Percentiles rank a stretch among this genome's conserved stretches.
Evolutionary conservation across 2,113 vertebrate species (phyloP).

Genomic region (Aix galericulata): DNA sequence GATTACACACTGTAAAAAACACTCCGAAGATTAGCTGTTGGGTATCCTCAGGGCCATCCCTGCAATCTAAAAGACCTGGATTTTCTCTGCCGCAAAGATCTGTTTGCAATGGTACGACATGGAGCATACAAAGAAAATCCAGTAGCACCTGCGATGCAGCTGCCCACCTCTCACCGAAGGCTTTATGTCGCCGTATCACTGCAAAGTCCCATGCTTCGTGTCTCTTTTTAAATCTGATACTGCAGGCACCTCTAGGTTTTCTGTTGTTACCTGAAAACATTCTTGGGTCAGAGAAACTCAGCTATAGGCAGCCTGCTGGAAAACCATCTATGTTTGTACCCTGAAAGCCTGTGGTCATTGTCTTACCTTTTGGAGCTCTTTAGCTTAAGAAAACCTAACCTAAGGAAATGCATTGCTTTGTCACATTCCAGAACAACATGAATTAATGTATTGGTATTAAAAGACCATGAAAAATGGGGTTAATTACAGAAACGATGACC

Average conservation of each 20-base stretch:
- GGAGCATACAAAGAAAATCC: background rate
- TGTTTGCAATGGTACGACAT: background rate
- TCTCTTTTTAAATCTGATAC: background rate
- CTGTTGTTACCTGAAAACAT: background rate
- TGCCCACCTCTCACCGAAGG: background rate
- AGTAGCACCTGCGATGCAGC: background rate
- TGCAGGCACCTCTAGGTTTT: background rate
- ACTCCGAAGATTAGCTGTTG: background rate
- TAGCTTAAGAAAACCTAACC: background rate
- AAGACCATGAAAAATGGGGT: constrained; percentile 66
- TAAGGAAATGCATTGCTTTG: constrained; percentile 1
- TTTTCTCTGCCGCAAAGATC: background rate
- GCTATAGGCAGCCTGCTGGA: background rate
- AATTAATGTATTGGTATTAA: constrained; percentile 51
- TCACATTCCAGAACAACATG: constrained; percentile 13
- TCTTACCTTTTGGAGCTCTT: background rate
- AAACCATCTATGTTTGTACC: background rate
- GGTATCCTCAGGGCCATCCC: background rate
- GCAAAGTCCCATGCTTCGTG: background rate
- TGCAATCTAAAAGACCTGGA: background rate
- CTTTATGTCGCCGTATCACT: background rate
- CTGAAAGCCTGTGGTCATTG: background rate
- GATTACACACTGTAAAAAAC: background rate
- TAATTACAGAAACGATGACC: constrained; percentile 63
- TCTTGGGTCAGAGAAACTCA: background rate